Evolutionary conservation across 2,888 invertebrate species (phyloP), one percentile per base, ranked within the genome.

Genomic region (Eumacrocentrus americanus): DNA sequence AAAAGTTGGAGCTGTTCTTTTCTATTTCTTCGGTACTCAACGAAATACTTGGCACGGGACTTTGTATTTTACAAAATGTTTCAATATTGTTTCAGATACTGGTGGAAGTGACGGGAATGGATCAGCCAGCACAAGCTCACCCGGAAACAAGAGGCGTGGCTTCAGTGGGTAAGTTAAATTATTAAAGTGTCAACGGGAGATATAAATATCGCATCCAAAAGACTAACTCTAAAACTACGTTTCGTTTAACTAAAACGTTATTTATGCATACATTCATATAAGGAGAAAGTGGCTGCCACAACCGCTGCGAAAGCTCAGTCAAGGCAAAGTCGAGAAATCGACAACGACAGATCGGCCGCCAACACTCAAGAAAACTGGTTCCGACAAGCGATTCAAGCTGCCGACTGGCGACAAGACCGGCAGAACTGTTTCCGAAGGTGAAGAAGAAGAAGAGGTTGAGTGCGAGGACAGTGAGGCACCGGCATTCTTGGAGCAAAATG

Each of bases 251-350:
- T 83, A n/a, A n/a, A n/a, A n/a, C n/a, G n/a, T n/a, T n/a, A n/a
- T n/a, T n/a, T n/a, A n/a, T n/a, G n/a, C n/a, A n/a, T n/a, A n/a
- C n/a, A n/a, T n/a, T n/a, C n/a, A n/a, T n/a, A n/a, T 66, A 82
- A 92, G 91, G 81, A 88, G 91, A 78, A 95, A 94, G 87, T 94
- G 95, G 92, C 84, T 96, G 79, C 91, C 94, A 64, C 93, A 89
- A 79, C 88, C 91, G 52, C 86, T 95, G 62, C 87, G 95, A 69
- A 96, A 96, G 82, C 86, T 92, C 70, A 94, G 94, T 70, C 93
- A 94, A 81, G 91, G 91, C 70, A 94, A 94, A 82, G 89, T 90
- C 66, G 92, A 94, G 75, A 94, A 93, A 75, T 80, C 64, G 70
- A 67, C 73, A 71, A n/a, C 70, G 57, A 16, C 72, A 58, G 70